A percentile compares a stretch with the other conserved stretches of the same genome.
Evolutionary conservation across 2,113 vertebrate genomes (phyloP).

Genomic region (Corythaeola cristata): DNA sequence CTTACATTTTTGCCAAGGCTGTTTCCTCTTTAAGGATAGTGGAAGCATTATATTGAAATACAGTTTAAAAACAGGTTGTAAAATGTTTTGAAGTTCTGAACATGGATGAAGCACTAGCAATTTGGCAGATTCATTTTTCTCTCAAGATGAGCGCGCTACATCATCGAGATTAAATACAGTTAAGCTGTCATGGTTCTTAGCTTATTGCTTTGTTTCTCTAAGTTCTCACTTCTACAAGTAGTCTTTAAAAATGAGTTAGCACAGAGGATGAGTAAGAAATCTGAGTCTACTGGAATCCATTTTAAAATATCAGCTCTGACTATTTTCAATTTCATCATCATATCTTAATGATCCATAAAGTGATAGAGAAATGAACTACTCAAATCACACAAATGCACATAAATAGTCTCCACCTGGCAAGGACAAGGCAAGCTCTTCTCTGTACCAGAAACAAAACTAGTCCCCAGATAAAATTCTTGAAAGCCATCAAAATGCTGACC

Average conservation of each 20-base stretch:
- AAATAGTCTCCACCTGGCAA: neutral
- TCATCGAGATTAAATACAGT: neutral
- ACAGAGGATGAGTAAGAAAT: neutral
- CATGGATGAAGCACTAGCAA: neutral
- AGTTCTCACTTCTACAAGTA: neutral
- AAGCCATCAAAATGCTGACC: neutral
- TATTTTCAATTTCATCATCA: neutral
- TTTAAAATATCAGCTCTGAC: neutral
- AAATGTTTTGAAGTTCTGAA: slow-evolving; percentile 21
- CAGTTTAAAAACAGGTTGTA: neutral
- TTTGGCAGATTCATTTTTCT: slow-evolving; percentile 1
- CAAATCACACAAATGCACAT: neutral
- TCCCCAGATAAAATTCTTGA: neutral
- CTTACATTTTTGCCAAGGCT: neutral
- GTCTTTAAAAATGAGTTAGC: slow-evolving; percentile 13
- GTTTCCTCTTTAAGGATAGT: neutral
- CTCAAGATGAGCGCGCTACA: neutral
- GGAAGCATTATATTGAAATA: slow-evolving; percentile 4
- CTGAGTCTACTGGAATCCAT: neutral
- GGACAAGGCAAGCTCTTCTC: neutral
- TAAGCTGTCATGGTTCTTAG: neutral
- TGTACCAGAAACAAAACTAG: neutral
- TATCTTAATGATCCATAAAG: neutral
- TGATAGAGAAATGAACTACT: neutral
- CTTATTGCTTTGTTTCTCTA: slow-evolving; percentile 6